Evolutionary conservation across 2,797 vertebrate genomes (phyloP).

Genomic region (Fringilla coelebs): DNA sequence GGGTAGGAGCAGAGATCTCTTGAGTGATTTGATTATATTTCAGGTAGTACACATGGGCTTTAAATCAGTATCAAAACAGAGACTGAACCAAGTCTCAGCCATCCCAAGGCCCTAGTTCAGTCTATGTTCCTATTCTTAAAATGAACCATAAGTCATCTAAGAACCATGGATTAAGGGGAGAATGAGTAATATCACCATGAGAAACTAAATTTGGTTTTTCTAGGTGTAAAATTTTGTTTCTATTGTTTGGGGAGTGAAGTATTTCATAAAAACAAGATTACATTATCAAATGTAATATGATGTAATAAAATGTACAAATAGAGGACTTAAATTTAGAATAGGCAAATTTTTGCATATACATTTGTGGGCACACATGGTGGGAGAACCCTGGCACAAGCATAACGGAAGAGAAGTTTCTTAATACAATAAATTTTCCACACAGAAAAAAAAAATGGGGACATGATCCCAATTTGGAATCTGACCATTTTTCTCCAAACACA

Average conservation of each 20-base stretch:
- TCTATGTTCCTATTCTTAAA: background rate
- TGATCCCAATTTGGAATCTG: background rate
- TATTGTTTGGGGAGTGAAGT: background rate
- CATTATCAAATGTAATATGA: too few relatives aligned
- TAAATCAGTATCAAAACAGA: background rate
- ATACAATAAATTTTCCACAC: background rate
- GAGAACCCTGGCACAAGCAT: background rate
- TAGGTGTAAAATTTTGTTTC: background rate
- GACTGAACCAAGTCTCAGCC: background rate
- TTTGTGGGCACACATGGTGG: background rate
- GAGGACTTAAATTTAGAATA: background rate
- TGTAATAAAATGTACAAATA: too few relatives aligned
- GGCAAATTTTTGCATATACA: background rate
- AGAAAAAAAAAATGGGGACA: fast-evolving
- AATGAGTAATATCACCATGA: background rate
- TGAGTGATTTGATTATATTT: background rate
- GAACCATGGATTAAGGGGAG: background rate
- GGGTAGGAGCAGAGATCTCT: background rate
- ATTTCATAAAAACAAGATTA: background rate
- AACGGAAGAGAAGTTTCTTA: background rate
- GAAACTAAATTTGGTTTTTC: background rate
- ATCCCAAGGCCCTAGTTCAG: background rate
- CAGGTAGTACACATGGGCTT: background rate
- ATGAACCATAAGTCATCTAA: background rate
- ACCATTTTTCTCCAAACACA: background rate